Conservation (phyloP, 2,888 invertebrate genomes). For the Athalia cordata region DNA sequence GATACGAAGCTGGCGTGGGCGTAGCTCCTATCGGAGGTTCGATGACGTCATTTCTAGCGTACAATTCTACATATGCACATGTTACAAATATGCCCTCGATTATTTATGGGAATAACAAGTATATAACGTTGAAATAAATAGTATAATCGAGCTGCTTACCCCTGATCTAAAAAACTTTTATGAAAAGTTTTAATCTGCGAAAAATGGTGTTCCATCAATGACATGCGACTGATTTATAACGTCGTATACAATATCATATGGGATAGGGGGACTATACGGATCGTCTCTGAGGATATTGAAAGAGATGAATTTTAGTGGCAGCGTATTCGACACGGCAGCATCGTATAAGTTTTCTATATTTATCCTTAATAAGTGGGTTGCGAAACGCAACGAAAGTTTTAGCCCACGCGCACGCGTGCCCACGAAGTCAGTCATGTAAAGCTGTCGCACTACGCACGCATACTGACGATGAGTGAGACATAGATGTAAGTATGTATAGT, state of each 20-base stretch:
- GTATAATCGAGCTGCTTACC: too few relatives aligned
- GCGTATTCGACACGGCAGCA: slow-evolving; percentile 7
- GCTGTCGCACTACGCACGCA: neutral
- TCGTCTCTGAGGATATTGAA: neutral
- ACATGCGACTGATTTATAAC: neutral
- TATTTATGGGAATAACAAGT: too few relatives aligned
- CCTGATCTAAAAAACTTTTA: too few relatives aligned
- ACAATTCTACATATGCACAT: too few relatives aligned
- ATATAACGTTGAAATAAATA: too few relatives aligned
- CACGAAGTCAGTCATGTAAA: slow-evolving; percentile 17
- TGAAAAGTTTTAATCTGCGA: too few relatives aligned
- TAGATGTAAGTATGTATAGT: too few relatives aligned
- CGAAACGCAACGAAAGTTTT: slow-evolving; percentile 40
- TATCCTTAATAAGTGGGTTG: slow-evolving; percentile 41
- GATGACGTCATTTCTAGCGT: slow-evolving; percentile 17
- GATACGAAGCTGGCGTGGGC: slow-evolving; percentile 35
- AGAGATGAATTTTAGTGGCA: slow-evolving; percentile 20
- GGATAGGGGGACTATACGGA: neutral
- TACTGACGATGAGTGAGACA: neutral
- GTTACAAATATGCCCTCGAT: too few relatives aligned
- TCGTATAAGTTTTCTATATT: slow-evolving; percentile 33
- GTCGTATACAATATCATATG: neutral
- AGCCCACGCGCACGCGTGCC: slow-evolving; percentile 40
- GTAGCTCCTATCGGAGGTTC: slow-evolving; percentile 33
- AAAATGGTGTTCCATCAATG: too few relatives aligned